Percentiles rank a stretch among this genome's conserved stretches.
phyloP scores from a whole-genome alignment of 1,140 invertebrate genomes.

The Pseudobourletiella spinata region DNA sequence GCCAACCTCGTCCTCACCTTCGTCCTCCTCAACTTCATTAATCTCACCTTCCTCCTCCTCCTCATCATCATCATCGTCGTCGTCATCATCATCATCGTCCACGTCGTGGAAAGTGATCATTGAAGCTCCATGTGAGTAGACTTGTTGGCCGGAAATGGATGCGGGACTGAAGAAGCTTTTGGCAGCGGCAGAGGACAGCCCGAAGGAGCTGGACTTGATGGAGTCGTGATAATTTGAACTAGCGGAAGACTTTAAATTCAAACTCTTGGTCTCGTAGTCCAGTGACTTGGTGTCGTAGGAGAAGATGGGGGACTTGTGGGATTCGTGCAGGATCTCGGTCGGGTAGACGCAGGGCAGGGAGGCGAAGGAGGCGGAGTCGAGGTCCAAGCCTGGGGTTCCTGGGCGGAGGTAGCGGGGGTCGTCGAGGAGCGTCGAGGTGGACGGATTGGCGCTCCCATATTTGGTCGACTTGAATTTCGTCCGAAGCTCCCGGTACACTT shows the following conservation, averaged over 20 bases:
- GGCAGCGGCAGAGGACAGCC: no score
- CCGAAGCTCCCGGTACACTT: slow-evolving; percentile 30
- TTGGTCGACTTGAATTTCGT: slow-evolving; percentile 31
- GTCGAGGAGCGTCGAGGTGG: not conserved
- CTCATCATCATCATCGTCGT: no score
- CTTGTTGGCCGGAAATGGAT: no score
- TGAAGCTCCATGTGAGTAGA: no score
- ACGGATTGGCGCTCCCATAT: slow-evolving; percentile 7
- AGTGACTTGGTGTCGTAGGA: slow-evolving; percentile 20
- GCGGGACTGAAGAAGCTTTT: no score
- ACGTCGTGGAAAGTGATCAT: not conserved
- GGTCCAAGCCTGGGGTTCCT: not conserved
- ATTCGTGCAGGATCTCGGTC: slow-evolving; percentile 18
- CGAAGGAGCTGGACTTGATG: no score
- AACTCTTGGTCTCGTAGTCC: slow-evolving; percentile 13
- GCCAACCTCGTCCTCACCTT: slow-evolving; percentile 3
- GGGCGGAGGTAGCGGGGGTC: not conserved
- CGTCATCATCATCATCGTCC: not conserved
- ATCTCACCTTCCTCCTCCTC: no score
- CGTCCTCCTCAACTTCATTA: not conserved
- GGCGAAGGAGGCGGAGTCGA: not conserved
- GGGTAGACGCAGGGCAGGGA: slow-evolving; percentile 25
- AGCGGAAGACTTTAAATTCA: no score
- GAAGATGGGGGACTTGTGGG: slow-evolving; percentile 19
- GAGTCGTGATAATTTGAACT: no score